Evolutionary conservation across 2,797 vertebrate species (phyloP), one percentile per base, ranked within the genome.

Genomic region (Epinephelus awoara): DNA sequence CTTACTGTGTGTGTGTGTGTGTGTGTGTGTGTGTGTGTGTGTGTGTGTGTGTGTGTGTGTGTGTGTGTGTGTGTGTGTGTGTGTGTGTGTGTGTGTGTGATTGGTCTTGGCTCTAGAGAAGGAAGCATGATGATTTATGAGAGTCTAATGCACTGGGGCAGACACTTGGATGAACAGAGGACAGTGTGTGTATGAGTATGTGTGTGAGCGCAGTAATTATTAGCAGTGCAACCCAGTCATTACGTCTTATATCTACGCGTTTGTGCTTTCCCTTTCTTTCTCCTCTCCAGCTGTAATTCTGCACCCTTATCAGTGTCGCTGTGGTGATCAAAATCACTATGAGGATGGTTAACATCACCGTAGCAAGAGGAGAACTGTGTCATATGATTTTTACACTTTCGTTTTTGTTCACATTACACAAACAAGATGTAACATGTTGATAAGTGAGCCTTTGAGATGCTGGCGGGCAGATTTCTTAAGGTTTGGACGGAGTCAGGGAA

Each of bases 61-160:
- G 69, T 82, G 54, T 80, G 21, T 70, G 55, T 46, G 67, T 73
- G 67, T 67, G 44, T 55, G 54, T 25, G 6, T 61, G 69, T 80
- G 42, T 82, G 21, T 67, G 56, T 49, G 68, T 71, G 67, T 70
- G 49, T 51, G 54, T 73, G 72, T 51, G 69, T 55, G 61, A 61
- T 25, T 66, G 52, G 63, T 66, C 14, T 58, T 72, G 56, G 55
- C 49, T 80, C 40, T 73, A 42, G 50, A 66, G 34, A 55, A 47
- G 75, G 50, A 75, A 64, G 54, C 64, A 75, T 87, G 27, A 86
- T 91, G 89, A 91, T 91, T 92, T 84, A 91, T 88, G 76, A 83
- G 75, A 59, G 50, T 66, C 47, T 91, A 83, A 88, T 79, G 61
- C 72, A 69, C 73, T 80, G 76, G 76, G 23, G 64, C 78, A 75